phyloP scores from a whole-genome alignment of 2,888 invertebrate genomes.

The Hemistola chrysoprasaria region DNA sequence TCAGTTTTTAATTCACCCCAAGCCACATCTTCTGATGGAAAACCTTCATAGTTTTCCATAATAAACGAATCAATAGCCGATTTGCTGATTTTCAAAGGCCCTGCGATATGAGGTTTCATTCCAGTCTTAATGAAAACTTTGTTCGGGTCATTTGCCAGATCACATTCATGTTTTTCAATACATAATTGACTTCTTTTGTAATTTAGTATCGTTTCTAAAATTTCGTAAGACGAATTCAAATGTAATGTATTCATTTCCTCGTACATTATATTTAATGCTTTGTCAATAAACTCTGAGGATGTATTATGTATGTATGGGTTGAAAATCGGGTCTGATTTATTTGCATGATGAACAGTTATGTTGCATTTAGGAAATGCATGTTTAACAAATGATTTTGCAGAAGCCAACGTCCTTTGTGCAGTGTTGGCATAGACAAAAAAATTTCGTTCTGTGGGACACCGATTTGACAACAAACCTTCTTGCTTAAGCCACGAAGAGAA shows the following conservation, averaged over 20 bases:
- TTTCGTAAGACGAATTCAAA: slow-evolving; percentile 47
- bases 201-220: slow-evolving; percentile 55
- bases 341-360: slow-evolving; percentile 50
- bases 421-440: slow-evolving; percentile 65
- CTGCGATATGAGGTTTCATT: slow-evolving; percentile 53
- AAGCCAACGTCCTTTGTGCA: slow-evolving; percentile 58
- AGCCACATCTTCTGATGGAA: slow-evolving; percentile 52
- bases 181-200: slow-evolving; percentile 59
- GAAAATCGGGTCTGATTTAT: slow-evolving; percentile 54
- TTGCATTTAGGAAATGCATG: slow-evolving; percentile 61
- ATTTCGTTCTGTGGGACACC: slow-evolving; percentile 49
- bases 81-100: slow-evolving; percentile 65
- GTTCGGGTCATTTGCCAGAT: slow-evolving; percentile 51
- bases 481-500: slow-evolving; percentile 48
- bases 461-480: slow-evolving; percentile 39
- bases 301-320: slow-evolving; percentile 61
- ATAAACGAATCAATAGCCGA: slow-evolving; percentile 64
- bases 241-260: slow-evolving; percentile 41
- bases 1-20: slow-evolving; percentile 53
- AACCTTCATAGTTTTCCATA: slow-evolving; percentile 69
- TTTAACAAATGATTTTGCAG: slow-evolving; percentile 57
- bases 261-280: slow-evolving; percentile 52
- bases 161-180: slow-evolving; percentile 45
- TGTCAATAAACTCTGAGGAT: slow-evolving; percentile 43
- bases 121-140: slow-evolving; percentile 42